Base-by-base conservation (phyloP, 2,797 vertebrate genomes). In the Bradypodion ventrale region DNA sequence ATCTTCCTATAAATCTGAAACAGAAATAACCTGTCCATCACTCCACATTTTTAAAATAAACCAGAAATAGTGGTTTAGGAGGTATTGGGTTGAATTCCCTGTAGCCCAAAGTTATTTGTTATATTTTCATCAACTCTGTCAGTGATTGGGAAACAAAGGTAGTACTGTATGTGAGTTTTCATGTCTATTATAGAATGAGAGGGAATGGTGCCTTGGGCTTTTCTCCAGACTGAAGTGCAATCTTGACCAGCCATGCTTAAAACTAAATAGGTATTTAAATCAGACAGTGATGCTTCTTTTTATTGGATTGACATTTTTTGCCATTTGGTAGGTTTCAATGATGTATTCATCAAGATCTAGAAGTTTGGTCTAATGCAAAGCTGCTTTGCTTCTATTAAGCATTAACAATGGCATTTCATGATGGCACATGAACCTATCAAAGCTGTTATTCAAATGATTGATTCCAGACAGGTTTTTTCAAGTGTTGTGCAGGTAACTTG, bases 191-290 rank as follows among this genome's bases (percentile, higher is more conserved):
- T 65, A 90, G 83, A 88, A 91, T 87, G 37, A 87, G 76, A 42
- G 9, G 87, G 93, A 94, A 87, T 72, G 70, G 75, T 0, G 0
- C 91, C 87, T 86, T 88, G 87, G 81, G 87, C 85, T 92, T 95
- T 87, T 91, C 87, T 84, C 3, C 63, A 90, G 69, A 78, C 84
- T 49, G 90, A 86, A 63, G 83, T 89, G 80, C 86, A 81, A 75
- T 90, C 89, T 83, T 92, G 92, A 89, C 91, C 89, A 87, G 85
- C 89, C 92, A 90, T 86, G 91, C 90, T 93, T 90, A 93, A 94
- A 94, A 93, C 91, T 78, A 92, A 92, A 60, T 93, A 93, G 90
- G 62, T 91, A 83, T 94, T 94, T 93, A 91, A 93, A 89, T 95
- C 68, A 89, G 92, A 93, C 87, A 92, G 83, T 75, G 83, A 89